phyloP scores from a whole-genome alignment of 2,888 invertebrate species.

The Acheta domesticus region DNA sequence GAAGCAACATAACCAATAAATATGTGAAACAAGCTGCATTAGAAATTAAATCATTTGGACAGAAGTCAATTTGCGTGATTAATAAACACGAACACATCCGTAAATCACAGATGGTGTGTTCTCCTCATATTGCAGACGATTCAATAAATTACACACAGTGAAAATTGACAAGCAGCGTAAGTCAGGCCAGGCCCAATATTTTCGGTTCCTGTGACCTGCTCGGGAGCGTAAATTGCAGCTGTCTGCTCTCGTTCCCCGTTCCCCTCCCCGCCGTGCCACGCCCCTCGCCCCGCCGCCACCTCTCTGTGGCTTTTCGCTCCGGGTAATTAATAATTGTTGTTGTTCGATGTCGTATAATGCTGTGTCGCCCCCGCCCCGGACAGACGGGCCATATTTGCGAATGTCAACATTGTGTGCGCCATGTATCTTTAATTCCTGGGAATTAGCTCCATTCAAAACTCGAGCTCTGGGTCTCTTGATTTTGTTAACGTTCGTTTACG shows the following conservation, averaged over 20 bases:
- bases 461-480: not conserved
- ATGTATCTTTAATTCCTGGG: slow-evolving; percentile 2
- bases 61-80: slow-evolving; percentile 9
- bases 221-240: too few species aligned
- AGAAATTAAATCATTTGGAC: slow-evolving; percentile 9
- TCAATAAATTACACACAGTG: not conserved
- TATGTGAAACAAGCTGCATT: slow-evolving; percentile 10
- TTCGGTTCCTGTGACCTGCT: too few species aligned
- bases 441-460: not conserved
- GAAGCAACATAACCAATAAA: not conserved
- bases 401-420: slow-evolving; percentile 7
- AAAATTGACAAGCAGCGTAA: not conserved
- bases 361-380: not conserved
- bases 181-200: too few species aligned
- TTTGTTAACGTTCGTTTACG: slow-evolving; percentile 18
- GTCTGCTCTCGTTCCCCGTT: not conserved
- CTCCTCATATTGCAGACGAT: slow-evolving; percentile 2
- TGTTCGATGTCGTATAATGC: not conserved
- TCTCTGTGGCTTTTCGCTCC: not conserved
- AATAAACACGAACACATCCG: slow-evolving; percentile 18
- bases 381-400: slow-evolving; percentile 7
- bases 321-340: slow-evolving; percentile 18
- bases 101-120: slow-evolving; percentile 18
- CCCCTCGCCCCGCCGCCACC: not conserved
- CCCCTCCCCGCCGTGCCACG: not conserved